phyloP scores from a whole-genome alignment of 2,113 vertebrate species.

The Reinhardtius hippoglossoides region DNA sequence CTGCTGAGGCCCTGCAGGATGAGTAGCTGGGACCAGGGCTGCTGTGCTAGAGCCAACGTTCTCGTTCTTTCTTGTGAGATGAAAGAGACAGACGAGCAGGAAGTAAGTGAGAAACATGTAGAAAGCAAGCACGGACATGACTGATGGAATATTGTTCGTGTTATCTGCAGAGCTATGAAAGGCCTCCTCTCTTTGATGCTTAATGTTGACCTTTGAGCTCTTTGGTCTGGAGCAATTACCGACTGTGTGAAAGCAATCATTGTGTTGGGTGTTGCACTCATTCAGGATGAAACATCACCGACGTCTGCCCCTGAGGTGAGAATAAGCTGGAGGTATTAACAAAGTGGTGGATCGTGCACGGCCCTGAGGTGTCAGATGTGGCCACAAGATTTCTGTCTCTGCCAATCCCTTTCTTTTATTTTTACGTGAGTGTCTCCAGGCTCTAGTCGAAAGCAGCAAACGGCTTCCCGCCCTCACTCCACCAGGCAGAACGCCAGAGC shows the following conservation, averaged over 20 bases:
- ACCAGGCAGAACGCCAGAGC: constrained; percentile 62
- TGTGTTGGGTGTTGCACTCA: background rate
- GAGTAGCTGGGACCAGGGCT: constrained; percentile 50
- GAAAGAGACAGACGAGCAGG: constrained; percentile 14
- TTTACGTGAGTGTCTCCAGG: constrained; percentile 12
- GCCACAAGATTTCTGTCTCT: constrained; percentile 7
- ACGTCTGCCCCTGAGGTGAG: constrained; percentile 14
- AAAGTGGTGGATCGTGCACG: background rate
- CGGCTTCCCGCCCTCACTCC: constrained; percentile 56
- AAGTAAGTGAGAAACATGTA: constrained; percentile 1
- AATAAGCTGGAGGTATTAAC: constrained; percentile 18
- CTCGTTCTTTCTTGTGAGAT: constrained; percentile 46
- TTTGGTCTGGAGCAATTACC: constrained; percentile 21
- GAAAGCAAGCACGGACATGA: background rate
- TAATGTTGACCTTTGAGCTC: constrained; percentile 27
- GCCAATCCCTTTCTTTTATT: background rate
- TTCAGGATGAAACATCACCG: constrained; percentile 1
- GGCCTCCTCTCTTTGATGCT: background rate
- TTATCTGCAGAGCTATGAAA: constrained; percentile 21
- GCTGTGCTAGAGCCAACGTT: constrained; percentile 29
- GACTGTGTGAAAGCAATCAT: background rate
- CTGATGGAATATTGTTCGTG: background rate
- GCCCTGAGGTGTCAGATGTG: constrained; percentile 2
- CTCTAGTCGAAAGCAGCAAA: constrained; percentile 39
- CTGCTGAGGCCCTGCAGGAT: constrained; percentile 72